These are phyloP conservation scores for Asobara japonica DNA, from an alignment of 1,140 invertebrate genomes.

Conservation along the genomic window DNA sequence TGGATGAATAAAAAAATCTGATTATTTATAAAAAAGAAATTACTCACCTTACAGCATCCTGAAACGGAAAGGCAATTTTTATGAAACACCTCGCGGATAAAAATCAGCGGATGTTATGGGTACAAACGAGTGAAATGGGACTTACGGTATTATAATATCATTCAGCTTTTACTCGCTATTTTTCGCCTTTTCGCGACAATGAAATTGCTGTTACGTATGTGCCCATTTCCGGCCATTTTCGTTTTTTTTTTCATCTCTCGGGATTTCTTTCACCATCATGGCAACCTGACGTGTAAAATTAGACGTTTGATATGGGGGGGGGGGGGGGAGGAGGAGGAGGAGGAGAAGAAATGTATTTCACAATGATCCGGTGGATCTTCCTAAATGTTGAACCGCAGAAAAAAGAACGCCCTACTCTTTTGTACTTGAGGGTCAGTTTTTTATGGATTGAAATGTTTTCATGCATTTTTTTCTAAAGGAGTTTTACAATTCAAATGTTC, in stretches of 20 bases:
- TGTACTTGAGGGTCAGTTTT: background rate
- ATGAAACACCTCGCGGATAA: no score
- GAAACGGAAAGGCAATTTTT: no score
- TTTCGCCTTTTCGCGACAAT: background rate
- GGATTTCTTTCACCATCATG: background rate
- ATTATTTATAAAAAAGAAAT: no score
- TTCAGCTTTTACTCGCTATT: conserved; percentile 6
- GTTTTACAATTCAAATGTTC: background rate
- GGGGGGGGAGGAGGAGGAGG: no score
- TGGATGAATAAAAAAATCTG: no score
- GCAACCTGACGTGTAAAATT: background rate
- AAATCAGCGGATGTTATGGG: conserved; percentile 29
- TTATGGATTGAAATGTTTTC: conserved; percentile 18
- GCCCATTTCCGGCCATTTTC: background rate
- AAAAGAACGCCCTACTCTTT: conserved; percentile 1
- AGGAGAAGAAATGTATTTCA: background rate
- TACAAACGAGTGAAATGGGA: background rate
- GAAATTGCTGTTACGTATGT: conserved; percentile 1
- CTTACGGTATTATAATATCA: conserved; percentile 23
- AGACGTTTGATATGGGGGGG: background rate
- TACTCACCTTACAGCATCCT: no score
- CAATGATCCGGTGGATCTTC: background rate
- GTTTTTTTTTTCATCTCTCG: background rate
- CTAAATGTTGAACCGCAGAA: conserved; percentile 16
- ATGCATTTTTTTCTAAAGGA: conserved; percentile 36